Evolutionary conservation across 1,140 invertebrate genomes (phyloP).

Genomic region (Aphelinus certus): DNA sequence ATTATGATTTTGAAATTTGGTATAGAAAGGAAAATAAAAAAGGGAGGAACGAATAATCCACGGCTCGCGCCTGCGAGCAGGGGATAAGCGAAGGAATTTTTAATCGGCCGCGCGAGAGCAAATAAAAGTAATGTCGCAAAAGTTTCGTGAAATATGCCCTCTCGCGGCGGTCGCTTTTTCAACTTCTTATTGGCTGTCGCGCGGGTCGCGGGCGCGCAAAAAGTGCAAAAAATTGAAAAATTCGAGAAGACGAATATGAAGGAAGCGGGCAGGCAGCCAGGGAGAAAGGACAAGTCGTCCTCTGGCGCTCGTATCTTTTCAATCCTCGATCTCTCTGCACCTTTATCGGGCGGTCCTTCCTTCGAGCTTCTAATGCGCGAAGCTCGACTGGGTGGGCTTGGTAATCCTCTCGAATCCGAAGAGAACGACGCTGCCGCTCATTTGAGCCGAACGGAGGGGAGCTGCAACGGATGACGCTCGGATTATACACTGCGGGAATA

Average conservation of each 20-base stretch:
- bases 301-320: conserved; percentile 8
- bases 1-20: no score
- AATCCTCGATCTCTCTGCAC: conserved; percentile 18
- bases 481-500: conserved; percentile 40
- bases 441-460: conserved; percentile 13
- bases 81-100: not conserved
- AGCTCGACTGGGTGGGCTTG: conserved; percentile 26
- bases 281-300: not conserved
- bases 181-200: not conserved
- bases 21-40: no score
- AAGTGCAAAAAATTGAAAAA: not conserved
- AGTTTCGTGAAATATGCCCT: not conserved
- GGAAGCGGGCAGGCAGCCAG: not conserved
- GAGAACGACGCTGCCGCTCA: not conserved
- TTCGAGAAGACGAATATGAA: not conserved
- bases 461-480: conserved; percentile 29
- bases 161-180: not conserved
- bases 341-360: not conserved
- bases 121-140: conserved; percentile 4
- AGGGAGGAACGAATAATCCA: not conserved
- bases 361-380: not conserved
- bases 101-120: not conserved
- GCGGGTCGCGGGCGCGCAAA: not conserved
- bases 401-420: conserved; percentile 22
- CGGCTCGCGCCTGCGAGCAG: not conserved